These are phyloP conservation scores for Clarias platycephalus DNA, from an alignment of 2,797 vertebrate species.

Conservation along the genomic window DNA sequence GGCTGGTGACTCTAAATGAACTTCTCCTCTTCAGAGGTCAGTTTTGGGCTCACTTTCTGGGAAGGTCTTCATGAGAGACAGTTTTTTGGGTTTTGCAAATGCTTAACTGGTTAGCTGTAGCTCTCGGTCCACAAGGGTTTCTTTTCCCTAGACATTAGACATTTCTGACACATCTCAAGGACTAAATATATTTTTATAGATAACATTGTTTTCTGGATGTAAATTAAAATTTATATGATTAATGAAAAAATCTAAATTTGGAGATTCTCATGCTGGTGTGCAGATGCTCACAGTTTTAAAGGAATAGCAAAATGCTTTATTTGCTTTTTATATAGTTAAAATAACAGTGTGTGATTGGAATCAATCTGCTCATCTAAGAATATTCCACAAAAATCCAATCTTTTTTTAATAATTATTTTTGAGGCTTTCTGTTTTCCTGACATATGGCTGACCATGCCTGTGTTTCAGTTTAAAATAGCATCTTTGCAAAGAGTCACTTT, in stretches of 20 bases:
- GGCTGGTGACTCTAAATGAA: too few relatives aligned
- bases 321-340: background rate
- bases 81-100: too few relatives aligned
- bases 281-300: constrained; percentile 5
- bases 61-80: too few relatives aligned
- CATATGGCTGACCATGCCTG: background rate
- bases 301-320: constrained; percentile 10
- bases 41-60: too few relatives aligned
- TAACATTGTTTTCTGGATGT: background rate
- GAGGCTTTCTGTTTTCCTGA: background rate
- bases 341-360: background rate
- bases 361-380: background rate
- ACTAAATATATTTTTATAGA: background rate
- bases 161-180: background rate
- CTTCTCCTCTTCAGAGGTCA: too few relatives aligned
- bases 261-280: constrained; percentile 9
- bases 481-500: background rate
- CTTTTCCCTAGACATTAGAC: too few relatives aligned
- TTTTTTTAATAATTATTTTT: constrained; percentile 3
- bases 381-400: background rate
- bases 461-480: background rate
- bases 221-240: constrained; percentile 9
- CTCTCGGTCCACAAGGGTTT: background rate
- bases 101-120: background rate
- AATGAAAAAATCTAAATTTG: constrained; percentile 18